Percentiles rank a stretch among this genome's conserved stretches.
phyloP scores from a whole-genome alignment of 1,140 invertebrate genomes.

The Drosophila guanche region DNA sequence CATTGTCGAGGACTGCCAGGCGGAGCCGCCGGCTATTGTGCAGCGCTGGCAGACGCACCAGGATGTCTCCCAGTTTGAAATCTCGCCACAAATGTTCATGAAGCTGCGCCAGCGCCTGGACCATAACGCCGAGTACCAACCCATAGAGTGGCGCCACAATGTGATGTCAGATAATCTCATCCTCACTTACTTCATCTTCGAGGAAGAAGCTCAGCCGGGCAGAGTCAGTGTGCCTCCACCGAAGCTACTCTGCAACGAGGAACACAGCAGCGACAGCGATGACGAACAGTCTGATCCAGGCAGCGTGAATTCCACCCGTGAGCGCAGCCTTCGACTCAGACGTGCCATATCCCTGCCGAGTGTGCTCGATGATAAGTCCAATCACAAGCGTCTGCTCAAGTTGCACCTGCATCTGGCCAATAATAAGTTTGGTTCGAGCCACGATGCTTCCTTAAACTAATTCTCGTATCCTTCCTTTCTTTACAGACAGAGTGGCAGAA shows the following conservation, averaged over 20 bases:
- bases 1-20: conserved; percentile 9
- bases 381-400: too few relatives aligned
- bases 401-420: too few relatives aligned
- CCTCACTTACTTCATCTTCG: conserved; percentile 63
- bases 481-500: too few relatives aligned
- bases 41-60: conserved; percentile 49
- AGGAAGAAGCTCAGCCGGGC: conserved; percentile 34
- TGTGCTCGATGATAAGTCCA: too few relatives aligned
- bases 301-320: background rate
- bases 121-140: conserved; percentile 30
- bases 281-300: conserved; percentile 63
- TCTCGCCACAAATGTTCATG: conserved; percentile 60
- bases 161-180: conserved; percentile 37
- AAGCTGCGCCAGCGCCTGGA: conserved; percentile 30
- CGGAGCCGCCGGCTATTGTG: conserved; percentile 8
- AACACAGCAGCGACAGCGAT: conserved; percentile 61
- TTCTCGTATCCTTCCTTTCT: too few relatives aligned
- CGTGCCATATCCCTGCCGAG: too few relatives aligned
- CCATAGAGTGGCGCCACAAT: conserved; percentile 41
- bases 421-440: background rate
- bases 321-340: conserved; percentile 16
- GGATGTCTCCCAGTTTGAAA: conserved; percentile 51
- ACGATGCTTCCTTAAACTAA: too few relatives aligned
- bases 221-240: too few relatives aligned
- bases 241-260: conserved; percentile 2